These are phyloP conservation scores for Tuberolachnus salignus DNA, from an alignment of 2,888 invertebrate species.

Conservation along the genomic window DNA sequence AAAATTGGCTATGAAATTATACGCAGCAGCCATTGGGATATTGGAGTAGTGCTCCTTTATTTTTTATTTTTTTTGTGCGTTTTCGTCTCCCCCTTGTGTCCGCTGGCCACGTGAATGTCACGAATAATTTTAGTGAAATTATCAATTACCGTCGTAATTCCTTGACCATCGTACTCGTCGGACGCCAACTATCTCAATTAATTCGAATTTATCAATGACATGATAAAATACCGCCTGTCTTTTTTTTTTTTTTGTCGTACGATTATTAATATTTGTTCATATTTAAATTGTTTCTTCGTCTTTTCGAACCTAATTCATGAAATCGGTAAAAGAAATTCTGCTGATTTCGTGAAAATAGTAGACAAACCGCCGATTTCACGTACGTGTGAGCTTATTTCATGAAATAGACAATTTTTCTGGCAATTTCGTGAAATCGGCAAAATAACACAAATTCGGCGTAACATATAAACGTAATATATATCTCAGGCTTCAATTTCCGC, in stretches of 20 bases:
- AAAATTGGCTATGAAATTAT: background rate
- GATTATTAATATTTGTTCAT: background rate
- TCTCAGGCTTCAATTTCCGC: too few relatives aligned
- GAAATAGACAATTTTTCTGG: too few relatives aligned
- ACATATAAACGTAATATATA: too few relatives aligned
- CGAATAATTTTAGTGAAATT: background rate
- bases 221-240: background rate
- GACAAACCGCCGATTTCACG: too few relatives aligned
- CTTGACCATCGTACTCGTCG: background rate
- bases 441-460: too few relatives aligned
- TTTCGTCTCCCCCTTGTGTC: constrained; percentile 6
- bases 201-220: background rate
- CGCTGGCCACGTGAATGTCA: background rate
- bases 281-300: background rate
- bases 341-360: too few relatives aligned
- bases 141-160: background rate
- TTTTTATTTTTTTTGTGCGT: background rate
- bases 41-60: constrained; percentile 1
- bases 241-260: constrained; percentile 9
- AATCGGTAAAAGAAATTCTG: too few relatives aligned
- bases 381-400: too few relatives aligned
- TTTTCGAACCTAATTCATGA: too few relatives aligned
- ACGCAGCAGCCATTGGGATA: background rate
- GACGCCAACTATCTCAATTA: background rate
- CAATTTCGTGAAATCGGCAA: too few relatives aligned